Evolutionary conservation across 2,888 invertebrate species (phyloP).

Genomic region (Anticlea derivata): DNA sequence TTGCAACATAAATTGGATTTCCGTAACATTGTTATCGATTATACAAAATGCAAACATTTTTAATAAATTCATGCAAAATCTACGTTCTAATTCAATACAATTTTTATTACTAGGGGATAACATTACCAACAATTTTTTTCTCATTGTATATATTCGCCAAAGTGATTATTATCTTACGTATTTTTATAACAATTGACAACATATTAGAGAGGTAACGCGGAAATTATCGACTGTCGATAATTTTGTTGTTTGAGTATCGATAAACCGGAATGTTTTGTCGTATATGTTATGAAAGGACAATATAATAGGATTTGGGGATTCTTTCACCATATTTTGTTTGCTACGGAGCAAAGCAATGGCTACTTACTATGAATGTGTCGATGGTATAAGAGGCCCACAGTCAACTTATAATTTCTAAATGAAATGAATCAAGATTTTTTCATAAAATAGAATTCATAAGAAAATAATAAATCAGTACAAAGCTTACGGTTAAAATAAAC

Average conservation of each 20-base stretch:
- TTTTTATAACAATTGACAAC: slow-evolving; percentile 36
- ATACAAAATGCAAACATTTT: slow-evolving; percentile 23
- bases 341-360: too few relatives aligned
- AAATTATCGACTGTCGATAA: slow-evolving; percentile 12
- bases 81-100: slow-evolving; percentile 35
- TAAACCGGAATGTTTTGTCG: background rate
- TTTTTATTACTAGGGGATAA: slow-evolving; percentile 33
- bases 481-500: slow-evolving; percentile 5
- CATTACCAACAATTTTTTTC: slow-evolving; percentile 27
- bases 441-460: slow-evolving; percentile 4
- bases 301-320: background rate
- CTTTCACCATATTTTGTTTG: background rate
- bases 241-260: background rate
- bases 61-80: slow-evolving; percentile 37
- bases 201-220: slow-evolving; percentile 15
- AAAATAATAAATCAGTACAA: slow-evolving; percentile 15
- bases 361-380: slow-evolving; percentile 1
- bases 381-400: background rate
- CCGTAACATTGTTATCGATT: slow-evolving; percentile 17
- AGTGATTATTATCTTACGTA: slow-evolving; percentile 13
- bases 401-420: background rate
- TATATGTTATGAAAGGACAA: background rate
- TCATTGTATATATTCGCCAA: slow-evolving; percentile 8
- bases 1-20: background rate
- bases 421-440: background rate